These are phyloP conservation scores for Penaeus japonicus DNA, from an alignment of 1,140 invertebrate species.

Conservation along the genomic window DNA sequence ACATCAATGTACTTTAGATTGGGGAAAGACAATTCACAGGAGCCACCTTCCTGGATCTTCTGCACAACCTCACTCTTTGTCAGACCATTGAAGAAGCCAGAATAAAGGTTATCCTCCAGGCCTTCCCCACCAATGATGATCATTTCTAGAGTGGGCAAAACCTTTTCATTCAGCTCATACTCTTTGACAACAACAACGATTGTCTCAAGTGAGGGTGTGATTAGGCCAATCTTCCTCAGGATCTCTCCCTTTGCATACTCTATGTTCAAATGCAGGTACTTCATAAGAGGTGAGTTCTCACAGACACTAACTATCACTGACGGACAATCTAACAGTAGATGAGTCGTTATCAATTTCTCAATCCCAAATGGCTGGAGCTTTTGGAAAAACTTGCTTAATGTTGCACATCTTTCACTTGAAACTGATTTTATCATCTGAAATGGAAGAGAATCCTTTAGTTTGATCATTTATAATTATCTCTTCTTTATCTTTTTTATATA, in stretches of 20 bases:
- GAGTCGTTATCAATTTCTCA: constrained; percentile 1
- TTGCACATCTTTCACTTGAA: neutral
- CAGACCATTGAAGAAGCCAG: constrained; percentile 21
- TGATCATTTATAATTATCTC: neutral
- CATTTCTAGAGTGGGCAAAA: constrained; percentile 26
- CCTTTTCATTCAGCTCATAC: constrained; percentile 14
- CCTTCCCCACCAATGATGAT: constrained; percentile 14
- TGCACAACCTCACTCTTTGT: neutral
- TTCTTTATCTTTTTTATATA: neutral
- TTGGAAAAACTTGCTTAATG: neutral
- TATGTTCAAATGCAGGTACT: constrained; percentile 30
- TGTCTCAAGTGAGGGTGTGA: constrained; percentile 13
- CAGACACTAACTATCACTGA: constrained; percentile 23
- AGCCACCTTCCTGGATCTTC: constrained; percentile 16
- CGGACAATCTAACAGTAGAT: constrained; percentile 22
- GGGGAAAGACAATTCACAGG: constrained; percentile 20
- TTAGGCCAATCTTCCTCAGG: constrained; percentile 16
- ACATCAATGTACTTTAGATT: constrained; percentile 39
- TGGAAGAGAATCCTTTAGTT: neutral
- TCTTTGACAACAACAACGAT: constrained; percentile 29
- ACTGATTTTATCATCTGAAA: neutral
- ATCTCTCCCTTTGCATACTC: constrained; percentile 26
- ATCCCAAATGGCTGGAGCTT: constrained; percentile 38
- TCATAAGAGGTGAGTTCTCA: constrained; percentile 9
- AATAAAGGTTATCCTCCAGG: constrained; percentile 29